These are phyloP conservation scores for Sphaeramia orbicularis DNA, from an alignment of 2,797 vertebrate genomes.

Conservation along the genomic window DNA sequence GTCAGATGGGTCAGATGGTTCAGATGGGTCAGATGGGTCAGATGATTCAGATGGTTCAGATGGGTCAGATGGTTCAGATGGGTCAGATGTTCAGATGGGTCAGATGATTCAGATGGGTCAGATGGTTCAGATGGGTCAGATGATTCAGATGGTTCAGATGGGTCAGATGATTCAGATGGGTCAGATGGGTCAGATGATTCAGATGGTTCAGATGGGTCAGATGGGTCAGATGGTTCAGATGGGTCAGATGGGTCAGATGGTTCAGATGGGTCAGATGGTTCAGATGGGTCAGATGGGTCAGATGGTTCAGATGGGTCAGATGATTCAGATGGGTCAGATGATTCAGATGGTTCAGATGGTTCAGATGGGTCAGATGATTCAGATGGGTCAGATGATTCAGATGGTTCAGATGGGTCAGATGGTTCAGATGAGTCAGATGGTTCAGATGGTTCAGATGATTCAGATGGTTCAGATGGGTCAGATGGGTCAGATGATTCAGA, in stretches of 20 bases:
- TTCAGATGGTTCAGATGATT: conserved; percentile 20
- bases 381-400: no score
- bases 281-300: conserved; percentile 6
- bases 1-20: no score
- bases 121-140: conserved; percentile 21
- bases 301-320: conserved; percentile 21
- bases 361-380: no score
- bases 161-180: conserved; percentile 17
- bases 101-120: conserved; percentile 18
- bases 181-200: conserved; percentile 18
- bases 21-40: conserved; percentile 25
- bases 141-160: conserved; percentile 33
- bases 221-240: conserved; percentile 36
- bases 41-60: conserved; percentile 20
- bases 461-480: conserved; percentile 21
- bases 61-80: conserved; percentile 18
- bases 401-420: conserved; percentile 19
- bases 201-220: conserved; percentile 20
- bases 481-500: conserved; percentile 22
- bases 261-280: conserved; percentile 28
- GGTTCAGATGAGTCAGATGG: no score
- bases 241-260: no score
- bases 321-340: conserved; percentile 33
- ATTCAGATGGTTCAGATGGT: conserved; percentile 17
- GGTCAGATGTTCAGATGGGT: conserved; percentile 14